Conservation (phyloP, 2,888 invertebrate genomes). For the Terebella lapidaria region DNA sequence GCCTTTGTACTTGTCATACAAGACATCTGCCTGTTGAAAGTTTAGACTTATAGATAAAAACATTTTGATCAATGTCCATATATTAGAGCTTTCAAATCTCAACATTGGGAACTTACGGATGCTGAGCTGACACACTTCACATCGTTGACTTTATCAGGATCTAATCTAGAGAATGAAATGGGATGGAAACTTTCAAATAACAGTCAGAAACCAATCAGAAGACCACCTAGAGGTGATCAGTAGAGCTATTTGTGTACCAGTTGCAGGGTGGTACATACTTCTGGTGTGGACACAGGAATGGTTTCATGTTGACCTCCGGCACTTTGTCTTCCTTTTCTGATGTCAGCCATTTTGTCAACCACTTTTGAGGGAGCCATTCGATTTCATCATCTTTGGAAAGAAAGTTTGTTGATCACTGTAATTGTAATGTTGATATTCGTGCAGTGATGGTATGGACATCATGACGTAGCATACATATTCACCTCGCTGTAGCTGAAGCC, state of each 20-base stretch:
- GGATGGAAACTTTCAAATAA: too few relatives aligned
- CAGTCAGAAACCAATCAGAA: too few relatives aligned
- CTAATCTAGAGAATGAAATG: neutral
- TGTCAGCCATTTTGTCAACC: slow-evolving; percentile 1
- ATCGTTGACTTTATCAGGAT: neutral
- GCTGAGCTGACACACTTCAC: slow-evolving; percentile 2
- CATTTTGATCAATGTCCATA: neutral
- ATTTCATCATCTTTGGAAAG: neutral
- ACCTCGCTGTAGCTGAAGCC: neutral
- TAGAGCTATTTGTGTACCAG: too few relatives aligned
- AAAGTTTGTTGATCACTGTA: too few relatives aligned
- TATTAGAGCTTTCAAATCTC: too few relatives aligned
- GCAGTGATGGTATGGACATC: too few relatives aligned
- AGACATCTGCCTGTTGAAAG: neutral
- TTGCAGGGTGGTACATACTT: too few relatives aligned
- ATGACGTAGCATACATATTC: too few relatives aligned
- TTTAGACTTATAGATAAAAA: neutral
- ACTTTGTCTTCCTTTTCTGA: neutral
- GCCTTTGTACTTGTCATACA: neutral
- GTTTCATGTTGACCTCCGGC: neutral
- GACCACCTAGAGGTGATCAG: too few relatives aligned
- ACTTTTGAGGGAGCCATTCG: neutral
- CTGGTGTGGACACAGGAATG: slow-evolving; percentile 1
- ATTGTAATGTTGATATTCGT: too few relatives aligned
- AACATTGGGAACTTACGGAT: neutral